Evolutionary conservation across 2,888 invertebrate species (phyloP), one percentile per base, ranked within the genome.

Genomic region (Caradrina kadenii): DNA sequence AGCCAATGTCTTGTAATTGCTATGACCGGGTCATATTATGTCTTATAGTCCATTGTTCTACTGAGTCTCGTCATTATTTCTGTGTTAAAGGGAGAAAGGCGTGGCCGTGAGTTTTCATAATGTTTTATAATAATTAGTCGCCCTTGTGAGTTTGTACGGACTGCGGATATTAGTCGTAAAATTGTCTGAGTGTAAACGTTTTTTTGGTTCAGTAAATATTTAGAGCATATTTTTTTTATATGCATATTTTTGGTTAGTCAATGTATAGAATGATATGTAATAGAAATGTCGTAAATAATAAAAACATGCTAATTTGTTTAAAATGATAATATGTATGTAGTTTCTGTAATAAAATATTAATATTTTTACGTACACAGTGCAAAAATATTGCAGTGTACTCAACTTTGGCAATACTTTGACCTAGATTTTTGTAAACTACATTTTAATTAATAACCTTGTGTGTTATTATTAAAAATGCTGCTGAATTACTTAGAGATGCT

Each of bases 11-110:
- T 60, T 5, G 61, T 63, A 66, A 73, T 70, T 45, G 19, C 49
- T 63, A 55, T 76, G 76, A 79, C 66, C 73, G 15, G 73, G 65
- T 76, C 63, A 77, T 68, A 61, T 52, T 50, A 55, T 55, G 19
- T 55, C 26, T 64, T 66, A 74, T 64, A 55, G 61, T 15, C 59
- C 53, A 74, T 80, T 80, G 71, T 81, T 59, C 67, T 19, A 1
- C n/a, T 39, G 39, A 19, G 13, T 2, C 10, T 58, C 10, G 15
- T 63, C 55, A 61, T 79, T 71, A 68, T 68, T 58, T 55, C 5
- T 22, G 8, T 19, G 59, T 26, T 22, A 13, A 63, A 72, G 59
- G 61, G 59, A 63, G 66, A 77, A 52, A 79, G 73, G 63, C 4
- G 50, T 55, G 73, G 26, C 71, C 70, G 42, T 67, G 80, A 49